Evolutionary conservation across 2,888 invertebrate species (phyloP), one percentile per base, ranked within the genome.

Genomic region (Drosophila monieri): DNA sequence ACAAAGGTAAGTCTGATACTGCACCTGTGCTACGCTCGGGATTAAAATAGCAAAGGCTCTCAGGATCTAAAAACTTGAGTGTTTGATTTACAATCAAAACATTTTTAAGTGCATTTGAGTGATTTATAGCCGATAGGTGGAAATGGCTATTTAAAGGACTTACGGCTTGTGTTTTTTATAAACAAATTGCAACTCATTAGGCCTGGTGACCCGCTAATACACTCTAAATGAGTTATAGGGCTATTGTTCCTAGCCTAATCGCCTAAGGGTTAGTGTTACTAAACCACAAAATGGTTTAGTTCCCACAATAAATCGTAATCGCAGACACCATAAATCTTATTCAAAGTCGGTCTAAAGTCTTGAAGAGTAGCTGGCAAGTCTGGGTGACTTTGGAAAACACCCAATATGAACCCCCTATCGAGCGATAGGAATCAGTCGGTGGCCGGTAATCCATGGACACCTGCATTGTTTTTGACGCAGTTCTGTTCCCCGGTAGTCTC

Each of bases 401-500:
- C 30, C 15, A 27, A 39, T 51, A 14, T 61, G 27, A 61, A 52
- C 61, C 37, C 62, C 64, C 61, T 39, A 49, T 52, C 27, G 51
- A 64, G 51, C 5, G 61, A 52, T 61, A 52, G n/a, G 37, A 52
- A 61, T 64, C 62, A 46, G 61, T 61, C 44, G 52, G 46, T 37
- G n/a, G 3, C 35, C 21, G n/a, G 14, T 67, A 48, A 53, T 53
- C 53, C 64, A 12, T n/a, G 37, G 39, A 69, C 70, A 70, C 70
- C 70, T 70, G 70, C 69, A 44, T 25, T n/a, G 15, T 37, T 27
- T 14, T 49, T 68, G 68, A 68, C 59, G 68, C 44, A 59, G 43
- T 52, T 60, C 21, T 37, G 15, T 15, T 46, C 46, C 9, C 60
- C 21, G 46, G 44, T 39, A 46, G 49, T n/a, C 35, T n/a, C 35